phyloP scores from a whole-genome alignment of 2,113 vertebrate genomes.

The Scolopax mira region DNA sequence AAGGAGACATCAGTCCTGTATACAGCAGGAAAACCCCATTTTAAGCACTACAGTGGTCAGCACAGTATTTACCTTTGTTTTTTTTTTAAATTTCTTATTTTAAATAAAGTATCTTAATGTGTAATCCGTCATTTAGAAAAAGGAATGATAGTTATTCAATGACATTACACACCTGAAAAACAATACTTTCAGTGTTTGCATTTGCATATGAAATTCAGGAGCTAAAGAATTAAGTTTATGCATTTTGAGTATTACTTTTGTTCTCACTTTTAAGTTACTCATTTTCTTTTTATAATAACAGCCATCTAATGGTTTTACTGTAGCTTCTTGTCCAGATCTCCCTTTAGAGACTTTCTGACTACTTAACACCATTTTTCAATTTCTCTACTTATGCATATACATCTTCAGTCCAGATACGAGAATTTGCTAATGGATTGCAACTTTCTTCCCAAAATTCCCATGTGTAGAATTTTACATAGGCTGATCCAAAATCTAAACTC shows the following conservation, averaged over 20 bases:
- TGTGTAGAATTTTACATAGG: constrained; percentile 38
- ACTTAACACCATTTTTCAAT: constrained; percentile 76
- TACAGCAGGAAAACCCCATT: neutral
- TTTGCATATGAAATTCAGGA: neutral
- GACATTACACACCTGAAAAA: neutral
- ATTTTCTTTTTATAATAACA: constrained; percentile 42
- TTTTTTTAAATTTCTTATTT: neutral
- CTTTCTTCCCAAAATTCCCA: constrained; percentile 60
- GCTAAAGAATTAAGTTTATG: neutral
- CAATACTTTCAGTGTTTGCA: neutral
- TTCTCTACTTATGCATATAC: constrained; percentile 60
- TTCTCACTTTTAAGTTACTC: neutral
- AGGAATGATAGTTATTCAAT: neutral
- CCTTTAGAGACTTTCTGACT: constrained; percentile 69
- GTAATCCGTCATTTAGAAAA: neutral
- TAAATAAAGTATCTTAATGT: neutral
- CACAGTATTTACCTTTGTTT: neutral
- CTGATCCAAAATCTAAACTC: constrained; percentile 35
- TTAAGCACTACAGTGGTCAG: neutral
- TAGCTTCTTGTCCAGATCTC: constrained; percentile 54
- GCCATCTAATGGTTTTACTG: constrained; percentile 40
- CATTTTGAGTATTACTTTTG: neutral
- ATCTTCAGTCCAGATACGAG: constrained; percentile 56
- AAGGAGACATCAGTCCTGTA: neutral
- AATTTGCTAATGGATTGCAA: constrained; percentile 60